phyloP scores from a whole-genome alignment of 92 coral and sea anemone species.

The Umimayanthus chanpuru region DNA sequence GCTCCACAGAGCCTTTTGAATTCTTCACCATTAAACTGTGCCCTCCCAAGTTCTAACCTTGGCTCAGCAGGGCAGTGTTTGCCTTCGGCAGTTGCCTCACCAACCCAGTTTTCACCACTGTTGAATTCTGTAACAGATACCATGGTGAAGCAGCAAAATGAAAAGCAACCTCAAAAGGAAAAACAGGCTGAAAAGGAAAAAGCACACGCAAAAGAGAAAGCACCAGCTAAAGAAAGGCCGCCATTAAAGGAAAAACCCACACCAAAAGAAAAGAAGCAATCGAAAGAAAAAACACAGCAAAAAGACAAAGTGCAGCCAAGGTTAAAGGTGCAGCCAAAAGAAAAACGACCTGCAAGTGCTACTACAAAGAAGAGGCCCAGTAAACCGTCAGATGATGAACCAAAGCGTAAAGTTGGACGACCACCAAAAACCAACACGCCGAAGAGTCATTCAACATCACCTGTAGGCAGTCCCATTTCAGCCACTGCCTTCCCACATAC shows the following conservation, averaged over 20 bases:
- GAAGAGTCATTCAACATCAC: conserved; percentile 7
- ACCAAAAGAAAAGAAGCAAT: conserved; percentile 21
- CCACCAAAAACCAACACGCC: conserved; percentile 57
- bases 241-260: conserved; percentile 22
- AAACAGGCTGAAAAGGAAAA: conserved; percentile 44
- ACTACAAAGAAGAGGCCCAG: conserved; percentile 73
- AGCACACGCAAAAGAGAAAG: conserved; percentile 18
- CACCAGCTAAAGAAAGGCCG: conserved; percentile 37
- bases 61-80: not conserved
- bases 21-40: conserved; percentile 34
- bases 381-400: conserved; percentile 70
- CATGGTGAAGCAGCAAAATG: conserved; percentile 16
- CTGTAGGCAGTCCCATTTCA: conserved; percentile 2
- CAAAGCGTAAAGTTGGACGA: conserved; percentile 87
- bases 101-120: not conserved
- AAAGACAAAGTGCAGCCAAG: conserved; percentile 14
- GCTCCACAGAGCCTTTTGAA: conserved; percentile 18
- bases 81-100: not conserved
- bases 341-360: conserved; percentile 20
- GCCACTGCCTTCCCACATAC: conserved; percentile 12
- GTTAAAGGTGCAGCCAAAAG: conserved; percentile 11
- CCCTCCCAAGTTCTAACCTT: conserved; percentile 1
- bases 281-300: conserved; percentile 16
- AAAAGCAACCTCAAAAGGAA: conserved; percentile 26
- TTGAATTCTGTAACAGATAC: conserved; percentile 17